phyloP scores from a whole-genome alignment of 2,113 vertebrate species.

The Anthoscopus minutus region DNA sequence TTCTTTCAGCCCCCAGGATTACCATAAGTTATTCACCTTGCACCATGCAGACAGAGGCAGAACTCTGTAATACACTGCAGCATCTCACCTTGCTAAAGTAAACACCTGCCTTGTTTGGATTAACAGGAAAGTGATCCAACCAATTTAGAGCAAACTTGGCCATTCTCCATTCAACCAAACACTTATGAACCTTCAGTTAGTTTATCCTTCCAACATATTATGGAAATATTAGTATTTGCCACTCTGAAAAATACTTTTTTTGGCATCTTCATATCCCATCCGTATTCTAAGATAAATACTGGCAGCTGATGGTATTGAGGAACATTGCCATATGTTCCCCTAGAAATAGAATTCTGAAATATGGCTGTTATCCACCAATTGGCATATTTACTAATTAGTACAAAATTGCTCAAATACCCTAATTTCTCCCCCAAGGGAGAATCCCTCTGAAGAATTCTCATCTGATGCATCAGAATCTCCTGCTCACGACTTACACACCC shows the following conservation, averaged over 20 bases:
- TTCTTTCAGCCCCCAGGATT: not conserved
- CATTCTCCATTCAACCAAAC: conserved; percentile 2
- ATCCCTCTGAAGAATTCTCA: not conserved
- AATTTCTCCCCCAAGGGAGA: not conserved
- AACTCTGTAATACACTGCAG: not conserved
- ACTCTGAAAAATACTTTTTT: conserved; percentile 39
- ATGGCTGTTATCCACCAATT: not conserved
- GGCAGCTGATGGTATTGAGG: conserved; percentile 46
- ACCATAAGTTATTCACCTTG: not conserved
- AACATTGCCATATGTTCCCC: conserved; percentile 8
- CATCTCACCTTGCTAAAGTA: conserved; percentile 15
- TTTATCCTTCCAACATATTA: conserved; percentile 46
- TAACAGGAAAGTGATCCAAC: not conserved
- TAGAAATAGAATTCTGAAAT: conserved; percentile 22
- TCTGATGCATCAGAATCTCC: not conserved
- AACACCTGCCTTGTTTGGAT: conserved; percentile 24
- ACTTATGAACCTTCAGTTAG: not conserved
- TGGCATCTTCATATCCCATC: conserved; percentile 43
- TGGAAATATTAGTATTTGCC: conserved; percentile 42
- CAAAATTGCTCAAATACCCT: not conserved
- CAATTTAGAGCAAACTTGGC: conserved; percentile 5
- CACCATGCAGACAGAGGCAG: not conserved
- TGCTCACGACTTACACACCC: not conserved
- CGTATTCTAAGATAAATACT: conserved; percentile 41
- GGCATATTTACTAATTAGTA: conserved; percentile 4